Percentiles rank a stretch among this genome's conserved stretches.
Evolutionary conservation across 2,888 invertebrate species (phyloP).

Genomic region (Heliconius charithonia): DNA sequence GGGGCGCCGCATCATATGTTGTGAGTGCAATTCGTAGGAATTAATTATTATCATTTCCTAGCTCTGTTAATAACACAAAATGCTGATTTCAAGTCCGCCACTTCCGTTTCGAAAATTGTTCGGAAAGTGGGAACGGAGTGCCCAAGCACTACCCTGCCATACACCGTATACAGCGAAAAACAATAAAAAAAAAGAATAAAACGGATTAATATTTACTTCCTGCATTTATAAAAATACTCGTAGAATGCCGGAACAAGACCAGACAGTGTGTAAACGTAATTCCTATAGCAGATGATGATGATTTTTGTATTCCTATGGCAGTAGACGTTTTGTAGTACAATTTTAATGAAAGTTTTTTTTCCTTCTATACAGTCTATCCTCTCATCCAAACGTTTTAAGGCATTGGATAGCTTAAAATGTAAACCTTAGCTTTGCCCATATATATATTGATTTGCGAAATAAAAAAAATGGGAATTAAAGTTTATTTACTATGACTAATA

Average conservation of each 20-base stretch:
- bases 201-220: not conserved
- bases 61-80: not conserved
- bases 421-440: not conserved
- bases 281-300: slow-evolving; percentile 7
- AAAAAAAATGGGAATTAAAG: no score
- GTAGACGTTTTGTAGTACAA: slow-evolving; percentile 14
- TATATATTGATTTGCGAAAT: no score
- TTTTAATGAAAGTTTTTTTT: slow-evolving; percentile 20
- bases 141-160: not conserved
- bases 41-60: not conserved
- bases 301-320: no score
- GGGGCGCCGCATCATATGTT: not conserved
- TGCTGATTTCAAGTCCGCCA: not conserved
- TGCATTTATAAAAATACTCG: slow-evolving; percentile 1
- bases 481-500: no score
- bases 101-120: not conserved
- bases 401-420: not conserved
- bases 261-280: slow-evolving; percentile 19
- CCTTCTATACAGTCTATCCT: not conserved
- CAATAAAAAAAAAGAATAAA: not conserved
- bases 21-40: not conserved
- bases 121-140: not conserved
- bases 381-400: not conserved
- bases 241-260: slow-evolving; percentile 7
- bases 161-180: not conserved